Evolutionary conservation across 2,888 invertebrate species (phyloP).

Genomic region (Phaedon cochleariae): DNA sequence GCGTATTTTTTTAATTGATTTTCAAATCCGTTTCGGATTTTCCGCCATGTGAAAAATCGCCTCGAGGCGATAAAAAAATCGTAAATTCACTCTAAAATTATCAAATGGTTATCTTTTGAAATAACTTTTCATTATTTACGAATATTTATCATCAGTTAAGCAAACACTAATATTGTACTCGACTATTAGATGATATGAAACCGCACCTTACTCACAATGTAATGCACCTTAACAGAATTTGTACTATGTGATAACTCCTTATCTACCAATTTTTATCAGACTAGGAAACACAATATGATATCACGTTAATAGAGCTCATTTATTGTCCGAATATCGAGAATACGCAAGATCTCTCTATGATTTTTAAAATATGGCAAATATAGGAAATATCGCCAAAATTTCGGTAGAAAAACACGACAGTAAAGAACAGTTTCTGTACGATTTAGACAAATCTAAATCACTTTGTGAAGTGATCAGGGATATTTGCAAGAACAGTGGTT

Average conservation of each 20-base stretch:
- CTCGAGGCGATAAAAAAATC: no score
- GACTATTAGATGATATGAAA: neutral
- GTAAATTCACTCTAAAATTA: no score
- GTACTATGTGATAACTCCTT: constrained; percentile 27
- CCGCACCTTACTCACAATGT: neutral
- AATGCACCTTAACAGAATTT: neutral
- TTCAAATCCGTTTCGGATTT: no score
- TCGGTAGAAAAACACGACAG: constrained; percentile 49
- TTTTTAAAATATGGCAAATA: constrained; percentile 20
- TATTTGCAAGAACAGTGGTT: constrained; percentile 45
- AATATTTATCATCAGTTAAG: no score
- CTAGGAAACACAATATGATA: constrained; percentile 18
- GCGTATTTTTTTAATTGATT: no score
- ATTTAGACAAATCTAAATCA: constrained; percentile 47
- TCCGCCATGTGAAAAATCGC: no score
- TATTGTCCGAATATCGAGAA: neutral
- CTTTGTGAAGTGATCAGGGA: constrained; percentile 46
- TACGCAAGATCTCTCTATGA: neutral
- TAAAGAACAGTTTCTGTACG: constrained; percentile 47
- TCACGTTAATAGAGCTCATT: constrained; percentile 1
- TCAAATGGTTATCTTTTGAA: no score
- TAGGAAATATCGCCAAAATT: constrained; percentile 49
- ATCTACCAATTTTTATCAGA: constrained; percentile 26
- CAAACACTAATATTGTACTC: neutral
- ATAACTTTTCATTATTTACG: no score